Evolutionary conservation across 2,888 invertebrate genomes (phyloP).

Genomic region (Agriopis marginaria): DNA sequence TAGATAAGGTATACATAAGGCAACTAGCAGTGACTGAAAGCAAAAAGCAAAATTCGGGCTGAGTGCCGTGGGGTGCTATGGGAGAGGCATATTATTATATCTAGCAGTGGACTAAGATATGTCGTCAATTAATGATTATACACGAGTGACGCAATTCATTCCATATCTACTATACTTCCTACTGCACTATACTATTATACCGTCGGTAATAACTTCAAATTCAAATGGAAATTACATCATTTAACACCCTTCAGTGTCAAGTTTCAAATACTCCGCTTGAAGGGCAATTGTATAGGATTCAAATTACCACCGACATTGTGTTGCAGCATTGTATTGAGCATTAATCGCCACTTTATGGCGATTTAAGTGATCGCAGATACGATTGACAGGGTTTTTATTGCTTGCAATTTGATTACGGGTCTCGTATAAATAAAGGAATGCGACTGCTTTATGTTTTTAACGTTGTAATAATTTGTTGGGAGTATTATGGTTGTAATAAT

Average conservation of each 20-base stretch:
- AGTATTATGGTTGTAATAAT: background rate
- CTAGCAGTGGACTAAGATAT: too few relatives aligned
- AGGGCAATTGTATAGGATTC: conserved; percentile 23
- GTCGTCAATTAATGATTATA: too few relatives aligned
- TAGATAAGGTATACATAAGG: too few relatives aligned
- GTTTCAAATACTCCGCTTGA: background rate
- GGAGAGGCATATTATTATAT: too few relatives aligned
- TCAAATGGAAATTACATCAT: conserved; percentile 9
- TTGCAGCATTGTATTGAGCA: conserved; percentile 32
- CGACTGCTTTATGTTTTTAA: conserved; percentile 17
- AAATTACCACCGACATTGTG: conserved; percentile 41
- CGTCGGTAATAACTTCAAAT: background rate
- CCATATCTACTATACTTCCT: background rate
- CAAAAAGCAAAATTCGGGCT: too few relatives aligned
- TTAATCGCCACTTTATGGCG: conserved; percentile 48
- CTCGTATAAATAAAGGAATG: conserved; percentile 2
- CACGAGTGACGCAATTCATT: too few relatives aligned
- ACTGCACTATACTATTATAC: too few relatives aligned
- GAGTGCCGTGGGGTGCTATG: too few relatives aligned
- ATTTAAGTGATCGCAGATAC: conserved; percentile 33
- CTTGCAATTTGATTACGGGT: conserved; percentile 13
- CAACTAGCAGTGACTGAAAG: too few relatives aligned
- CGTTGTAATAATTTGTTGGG: background rate
- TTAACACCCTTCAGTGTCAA: conserved; percentile 11
- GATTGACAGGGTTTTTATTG: conserved; percentile 15